These are phyloP conservation scores for Enteromius mattozi DNA, from an alignment of 2,797 vertebrate species.

Conservation along the genomic window DNA sequence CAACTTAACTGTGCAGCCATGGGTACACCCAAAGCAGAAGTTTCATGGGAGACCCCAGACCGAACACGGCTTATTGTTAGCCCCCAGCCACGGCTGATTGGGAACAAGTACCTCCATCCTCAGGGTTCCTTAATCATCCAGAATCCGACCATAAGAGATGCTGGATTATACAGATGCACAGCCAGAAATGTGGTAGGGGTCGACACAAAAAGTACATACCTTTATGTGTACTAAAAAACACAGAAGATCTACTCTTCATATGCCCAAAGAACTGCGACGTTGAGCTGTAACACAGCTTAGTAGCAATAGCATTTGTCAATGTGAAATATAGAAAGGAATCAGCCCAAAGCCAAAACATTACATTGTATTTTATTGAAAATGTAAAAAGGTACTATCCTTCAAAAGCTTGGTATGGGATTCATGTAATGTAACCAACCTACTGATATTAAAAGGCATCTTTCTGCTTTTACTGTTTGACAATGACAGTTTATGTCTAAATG, in stretches of 20 bases:
- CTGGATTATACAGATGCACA: slow-evolving; percentile 89
- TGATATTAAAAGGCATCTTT: slow-evolving; percentile 47
- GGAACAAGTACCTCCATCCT: slow-evolving; percentile 90
- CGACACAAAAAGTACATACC: slow-evolving; percentile 86
- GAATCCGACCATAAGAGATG: slow-evolving; percentile 81
- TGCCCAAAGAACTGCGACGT: slow-evolving; percentile 70
- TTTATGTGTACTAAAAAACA: slow-evolving; percentile 86
- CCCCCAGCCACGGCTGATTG: slow-evolving; percentile 84
- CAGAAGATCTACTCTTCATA: slow-evolving; percentile 2
- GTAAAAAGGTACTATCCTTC: slow-evolving; percentile 31
- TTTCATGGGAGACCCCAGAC: slow-evolving; percentile 91
- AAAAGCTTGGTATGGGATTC: slow-evolving; percentile 18
- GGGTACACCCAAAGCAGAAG: slow-evolving; percentile 84
- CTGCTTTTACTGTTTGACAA: slow-evolving; percentile 56
- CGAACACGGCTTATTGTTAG: slow-evolving; percentile 79
- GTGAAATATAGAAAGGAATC: slow-evolving; percentile 45
- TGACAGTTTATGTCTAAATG: slow-evolving; percentile 65
- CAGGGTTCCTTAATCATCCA: slow-evolving; percentile 90
- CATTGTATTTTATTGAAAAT: background rate
- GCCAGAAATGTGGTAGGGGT: slow-evolving; percentile 87
- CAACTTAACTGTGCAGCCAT: slow-evolving; percentile 85
- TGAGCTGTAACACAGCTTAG: slow-evolving; percentile 65
- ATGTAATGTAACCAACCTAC: slow-evolving; percentile 49
- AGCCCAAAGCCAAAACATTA: background rate
- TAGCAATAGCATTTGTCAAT: slow-evolving; percentile 54